Evolutionary conservation across 2,888 invertebrate species (phyloP), one percentile per base, ranked within the genome.

Genomic region (Leptothorax acervorum): DNA sequence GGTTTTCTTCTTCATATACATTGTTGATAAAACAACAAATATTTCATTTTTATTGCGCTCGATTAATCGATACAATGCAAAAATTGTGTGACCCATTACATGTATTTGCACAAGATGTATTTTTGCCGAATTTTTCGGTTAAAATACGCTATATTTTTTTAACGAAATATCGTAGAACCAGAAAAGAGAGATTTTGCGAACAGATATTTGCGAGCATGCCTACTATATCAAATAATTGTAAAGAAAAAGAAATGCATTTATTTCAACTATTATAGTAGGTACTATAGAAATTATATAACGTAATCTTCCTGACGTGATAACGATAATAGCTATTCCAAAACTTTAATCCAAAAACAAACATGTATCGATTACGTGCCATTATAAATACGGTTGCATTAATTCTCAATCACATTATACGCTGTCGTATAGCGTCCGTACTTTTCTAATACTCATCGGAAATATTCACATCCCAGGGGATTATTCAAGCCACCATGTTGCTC

Each of bases 391-490:
- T 42, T 31, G n/a, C 55, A 9, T 57, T 53, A 23, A 63, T 51
- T 66, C 18, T 53, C 53, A 3, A 15, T 57, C 45, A 51, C 42
- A n/a, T 66, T 66, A 45, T 28, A 45, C n/a, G 11, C 8, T 1
- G 4, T 42, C 4, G 4, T 4, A 23, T 55, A 28, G 2, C 15
- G 0, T 0, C 9, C 23, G n/a, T 42, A 35, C 5, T 45, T n/a
- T 55, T 42, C 28, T 15, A 53, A 65, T 42, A 45, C 15, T 23
- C 31, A 42, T 68, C 57, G n/a, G 39, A 51, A 62, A 55, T 35
- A 70, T 35, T 71, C 23, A 35, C 12, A 60, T 62, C n/a, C 18
- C 39, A 6, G 4, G 48, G 5, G 42, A 39, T 76, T 76, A 76
- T 65, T 65, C 53, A 53, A 65, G 51, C 18, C 18, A 15, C 15